These are phyloP conservation scores for Zelleria hepariella DNA, from an alignment of 2,888 invertebrate genomes.

Conservation along the genomic window DNA sequence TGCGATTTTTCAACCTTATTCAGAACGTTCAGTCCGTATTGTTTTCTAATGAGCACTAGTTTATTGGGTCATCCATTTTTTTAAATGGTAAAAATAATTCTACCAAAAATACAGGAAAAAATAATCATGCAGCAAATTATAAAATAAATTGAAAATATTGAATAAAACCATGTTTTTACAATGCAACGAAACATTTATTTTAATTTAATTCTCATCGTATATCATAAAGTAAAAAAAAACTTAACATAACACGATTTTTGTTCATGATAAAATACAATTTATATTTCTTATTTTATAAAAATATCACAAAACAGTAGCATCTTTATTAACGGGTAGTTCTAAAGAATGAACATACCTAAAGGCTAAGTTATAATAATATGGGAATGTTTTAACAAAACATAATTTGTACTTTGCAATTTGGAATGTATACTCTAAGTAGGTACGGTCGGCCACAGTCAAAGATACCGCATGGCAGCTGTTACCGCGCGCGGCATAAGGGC, in stretches of 20 bases:
- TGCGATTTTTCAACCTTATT: too few relatives aligned
- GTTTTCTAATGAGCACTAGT: too few relatives aligned
- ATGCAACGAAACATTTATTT: not conserved
- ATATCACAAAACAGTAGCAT: not conserved
- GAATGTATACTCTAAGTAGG: too few relatives aligned
- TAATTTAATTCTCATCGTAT: not conserved
- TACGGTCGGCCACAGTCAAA: too few relatives aligned
- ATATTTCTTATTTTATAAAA: not conserved
- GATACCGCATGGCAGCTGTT: too few relatives aligned
- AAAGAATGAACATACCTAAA: too few relatives aligned
- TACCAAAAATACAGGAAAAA: not conserved
- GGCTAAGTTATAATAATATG: too few relatives aligned
- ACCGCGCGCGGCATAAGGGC: too few relatives aligned
- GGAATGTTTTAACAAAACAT: too few relatives aligned
- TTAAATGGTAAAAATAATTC: not conserved
- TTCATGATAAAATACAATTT: not conserved
- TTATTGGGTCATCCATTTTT: not conserved
- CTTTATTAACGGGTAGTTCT: too few relatives aligned
- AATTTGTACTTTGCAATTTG: too few relatives aligned
- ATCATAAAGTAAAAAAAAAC: not conserved
- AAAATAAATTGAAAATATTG: not conserved
- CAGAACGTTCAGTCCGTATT: too few relatives aligned
- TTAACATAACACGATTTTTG: not conserved
- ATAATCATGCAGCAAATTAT: not conserved
- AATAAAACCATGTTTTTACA: not conserved